Percentiles rank a stretch among this genome's conserved stretches.
These are phyloP conservation scores for Galeopsomyia nigrocyanea DNA, from an alignment of 2,888 invertebrate species.

Conservation along the genomic window DNA sequence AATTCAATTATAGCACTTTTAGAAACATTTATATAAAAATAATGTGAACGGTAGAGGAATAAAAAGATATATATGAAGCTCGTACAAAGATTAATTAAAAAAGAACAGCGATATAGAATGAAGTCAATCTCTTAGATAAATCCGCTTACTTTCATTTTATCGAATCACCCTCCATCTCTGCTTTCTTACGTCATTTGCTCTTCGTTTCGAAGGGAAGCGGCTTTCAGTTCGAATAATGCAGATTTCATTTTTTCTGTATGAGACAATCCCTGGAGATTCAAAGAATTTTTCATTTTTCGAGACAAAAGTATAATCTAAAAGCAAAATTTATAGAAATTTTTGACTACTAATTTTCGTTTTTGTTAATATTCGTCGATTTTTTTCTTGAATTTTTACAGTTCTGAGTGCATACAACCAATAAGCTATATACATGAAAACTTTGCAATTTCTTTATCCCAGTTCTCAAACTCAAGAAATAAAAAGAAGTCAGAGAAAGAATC, in stretches of 20 bases:
- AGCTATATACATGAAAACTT: no score
- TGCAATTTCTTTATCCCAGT: no score
- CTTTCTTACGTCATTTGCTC: constrained; percentile 20
- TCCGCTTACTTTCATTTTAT: constrained; percentile 54
- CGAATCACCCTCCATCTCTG: constrained; percentile 34
- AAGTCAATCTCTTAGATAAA: constrained; percentile 51
- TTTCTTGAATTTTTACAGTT: no score
- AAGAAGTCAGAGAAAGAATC: constrained; percentile 9
- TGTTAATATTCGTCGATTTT: no score
- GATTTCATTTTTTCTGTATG: constrained; percentile 41
- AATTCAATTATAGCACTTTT: no score
- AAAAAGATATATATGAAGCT: neutral
- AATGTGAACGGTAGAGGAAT: no score
- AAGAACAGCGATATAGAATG: constrained; percentile 37
- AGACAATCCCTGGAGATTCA: constrained; percentile 8
- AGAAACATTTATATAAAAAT: no score
- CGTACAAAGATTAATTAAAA: constrained; percentile 41
- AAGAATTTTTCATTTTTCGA: neutral
- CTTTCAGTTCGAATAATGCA: constrained; percentile 16
- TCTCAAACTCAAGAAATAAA: neutral
- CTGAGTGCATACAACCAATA: no score
- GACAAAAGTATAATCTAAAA: no score
- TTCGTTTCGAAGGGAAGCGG: neutral
- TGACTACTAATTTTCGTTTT: no score
- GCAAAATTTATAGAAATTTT: no score